Conservation (phyloP, 2,797 vertebrate species). For the Eulemur albifrons region DNA sequence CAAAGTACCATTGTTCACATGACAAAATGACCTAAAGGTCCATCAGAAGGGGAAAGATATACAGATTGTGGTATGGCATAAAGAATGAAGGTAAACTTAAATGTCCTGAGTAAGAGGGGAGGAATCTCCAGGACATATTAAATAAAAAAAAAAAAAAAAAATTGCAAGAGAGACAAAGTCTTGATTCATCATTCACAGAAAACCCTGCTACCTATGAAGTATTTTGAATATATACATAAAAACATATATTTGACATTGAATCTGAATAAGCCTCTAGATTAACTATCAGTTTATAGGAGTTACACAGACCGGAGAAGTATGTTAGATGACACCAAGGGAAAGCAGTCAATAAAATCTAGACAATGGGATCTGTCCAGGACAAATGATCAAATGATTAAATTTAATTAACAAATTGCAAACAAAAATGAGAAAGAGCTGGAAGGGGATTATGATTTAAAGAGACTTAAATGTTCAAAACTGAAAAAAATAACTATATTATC, state of each 20-base stretch:
- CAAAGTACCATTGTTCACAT: background rate
- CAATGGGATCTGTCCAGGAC: background rate
- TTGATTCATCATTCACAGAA: background rate
- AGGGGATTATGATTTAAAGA: conserved; percentile 8
- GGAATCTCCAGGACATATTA: background rate
- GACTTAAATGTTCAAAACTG: background rate
- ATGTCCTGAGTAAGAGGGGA: background rate
- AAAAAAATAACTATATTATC: background rate
- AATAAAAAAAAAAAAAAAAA: background rate
- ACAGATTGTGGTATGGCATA: background rate
- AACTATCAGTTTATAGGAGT: background rate
- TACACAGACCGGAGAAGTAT: background rate
- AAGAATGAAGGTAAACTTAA: background rate
- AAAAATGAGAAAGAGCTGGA: background rate
- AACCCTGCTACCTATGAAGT: background rate
- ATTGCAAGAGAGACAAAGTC: background rate
- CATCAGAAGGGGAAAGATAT: background rate
- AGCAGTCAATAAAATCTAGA: background rate
- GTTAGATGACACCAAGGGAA: background rate
- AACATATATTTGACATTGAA: background rate
- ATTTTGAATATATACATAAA: background rate
- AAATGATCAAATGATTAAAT: background rate
- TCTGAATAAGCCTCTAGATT: background rate
- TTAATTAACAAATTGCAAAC: conserved; percentile 24
- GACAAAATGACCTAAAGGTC: background rate